Conservation (phyloP, 2,888 invertebrate species). For the Plebejus argus region DNA sequence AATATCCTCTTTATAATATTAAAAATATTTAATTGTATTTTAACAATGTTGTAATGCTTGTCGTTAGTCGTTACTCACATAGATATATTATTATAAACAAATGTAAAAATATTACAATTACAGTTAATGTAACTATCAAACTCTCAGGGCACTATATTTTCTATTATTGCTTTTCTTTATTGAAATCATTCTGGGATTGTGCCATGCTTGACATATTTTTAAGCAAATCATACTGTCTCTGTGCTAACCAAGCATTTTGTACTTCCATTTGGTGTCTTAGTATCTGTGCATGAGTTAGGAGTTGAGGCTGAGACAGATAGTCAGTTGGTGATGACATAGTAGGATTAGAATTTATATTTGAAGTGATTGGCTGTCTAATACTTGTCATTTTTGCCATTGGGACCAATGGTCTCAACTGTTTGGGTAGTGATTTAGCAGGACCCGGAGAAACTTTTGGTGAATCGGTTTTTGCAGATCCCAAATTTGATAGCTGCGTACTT, state of each 20-base stretch:
- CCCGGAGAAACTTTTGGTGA: constrained; percentile 60
- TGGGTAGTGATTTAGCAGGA: constrained; percentile 60
- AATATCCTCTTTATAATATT: neutral
- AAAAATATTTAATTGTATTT: neutral
- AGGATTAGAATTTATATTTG: constrained; percentile 55
- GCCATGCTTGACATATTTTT: constrained; percentile 69
- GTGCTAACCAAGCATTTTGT: constrained; percentile 66
- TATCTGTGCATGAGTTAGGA: constrained; percentile 54
- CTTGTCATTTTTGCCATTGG: constrained; percentile 58
- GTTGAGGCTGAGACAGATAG: constrained; percentile 57
- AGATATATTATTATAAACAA: neutral
- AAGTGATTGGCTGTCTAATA: constrained; percentile 60
- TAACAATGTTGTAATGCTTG: neutral
- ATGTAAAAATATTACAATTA: constrained; percentile 27
- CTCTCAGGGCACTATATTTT: constrained; percentile 37
- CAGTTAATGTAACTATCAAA: constrained; percentile 36
- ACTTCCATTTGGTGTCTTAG: constrained; percentile 70
- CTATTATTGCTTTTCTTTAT: constrained; percentile 62
- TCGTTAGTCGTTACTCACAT: neutral
- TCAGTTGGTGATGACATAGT: constrained; percentile 57
- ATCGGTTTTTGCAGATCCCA: constrained; percentile 59
- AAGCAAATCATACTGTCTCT: constrained; percentile 65
- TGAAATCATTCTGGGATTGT: constrained; percentile 66
- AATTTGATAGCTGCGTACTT: constrained; percentile 63
- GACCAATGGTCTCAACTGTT: constrained; percentile 59